A percentile compares a stretch with the other conserved stretches of the same genome.
Evolutionary conservation across 1,140 invertebrate genomes (phyloP).

Genomic region (Elysia chlorotica): DNA sequence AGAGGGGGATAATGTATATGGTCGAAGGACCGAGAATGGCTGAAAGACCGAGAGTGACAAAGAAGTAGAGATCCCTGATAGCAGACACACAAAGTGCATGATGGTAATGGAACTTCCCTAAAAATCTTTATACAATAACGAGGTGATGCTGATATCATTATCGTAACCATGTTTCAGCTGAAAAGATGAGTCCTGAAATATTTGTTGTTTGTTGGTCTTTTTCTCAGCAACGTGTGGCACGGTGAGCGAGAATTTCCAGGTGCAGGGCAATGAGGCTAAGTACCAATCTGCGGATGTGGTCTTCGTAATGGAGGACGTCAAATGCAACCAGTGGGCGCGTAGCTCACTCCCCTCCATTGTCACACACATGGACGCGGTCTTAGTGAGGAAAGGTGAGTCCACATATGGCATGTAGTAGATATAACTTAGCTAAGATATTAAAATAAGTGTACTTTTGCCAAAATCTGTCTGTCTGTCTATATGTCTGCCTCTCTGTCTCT

Average conservation of each 20-base stretch:
- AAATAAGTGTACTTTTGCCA: no score
- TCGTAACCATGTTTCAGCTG: no score
- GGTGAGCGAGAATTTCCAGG: no score
- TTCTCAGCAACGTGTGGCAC: background rate
- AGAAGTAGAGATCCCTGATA: no score
- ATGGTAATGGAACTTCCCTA: no score
- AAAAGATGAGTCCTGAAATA: background rate
- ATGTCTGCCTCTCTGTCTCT: background rate
- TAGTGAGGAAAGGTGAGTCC: no score
- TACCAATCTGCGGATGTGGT: constrained; percentile 76
- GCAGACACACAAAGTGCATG: no score
- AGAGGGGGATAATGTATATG: no score
- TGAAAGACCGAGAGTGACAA: no score
- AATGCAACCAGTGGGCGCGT: constrained; percentile 73
- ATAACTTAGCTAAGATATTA: background rate
- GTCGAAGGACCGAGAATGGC: no score
- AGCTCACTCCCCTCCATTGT: constrained; percentile 60
- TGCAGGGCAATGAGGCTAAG: background rate
- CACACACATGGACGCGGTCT: constrained; percentile 54
- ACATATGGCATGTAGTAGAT: constrained; percentile 43
- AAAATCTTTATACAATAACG: no score
- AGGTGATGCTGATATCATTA: no score
- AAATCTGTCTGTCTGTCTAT: background rate
- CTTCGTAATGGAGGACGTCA: constrained; percentile 84
- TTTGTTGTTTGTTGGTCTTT: background rate